phyloP scores from a whole-genome alignment of 1,140 invertebrate genomes.

The Achroia grisella region DNA sequence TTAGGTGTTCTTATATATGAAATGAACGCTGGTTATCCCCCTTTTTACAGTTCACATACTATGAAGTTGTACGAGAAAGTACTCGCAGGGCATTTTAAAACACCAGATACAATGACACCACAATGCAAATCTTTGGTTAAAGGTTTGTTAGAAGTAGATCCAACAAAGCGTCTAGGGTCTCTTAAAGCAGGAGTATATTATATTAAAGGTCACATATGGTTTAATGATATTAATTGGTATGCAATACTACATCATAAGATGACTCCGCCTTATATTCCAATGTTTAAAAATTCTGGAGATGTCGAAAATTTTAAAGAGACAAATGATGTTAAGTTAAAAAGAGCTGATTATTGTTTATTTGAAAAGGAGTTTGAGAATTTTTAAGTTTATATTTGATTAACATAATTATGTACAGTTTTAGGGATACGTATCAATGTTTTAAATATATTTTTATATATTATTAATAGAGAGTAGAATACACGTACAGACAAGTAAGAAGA shows the following conservation, averaged over 20 bases:
- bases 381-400: constrained; percentile 19
- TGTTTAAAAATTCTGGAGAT: constrained; percentile 79
- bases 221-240: constrained; percentile 86
- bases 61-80: constrained; percentile 94
- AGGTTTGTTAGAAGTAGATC: constrained; percentile 87
- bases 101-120: constrained; percentile 77
- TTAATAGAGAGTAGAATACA: too few relatives aligned
- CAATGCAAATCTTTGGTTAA: constrained; percentile 90
- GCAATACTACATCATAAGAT: constrained; percentile 86
- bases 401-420: too few relatives aligned
- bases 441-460: too few relatives aligned
- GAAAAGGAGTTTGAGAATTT: constrained; percentile 64
- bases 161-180: constrained; percentile 91
- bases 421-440: too few relatives aligned
- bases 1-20: constrained; percentile 91
- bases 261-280: constrained; percentile 84
- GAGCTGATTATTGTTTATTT: constrained; percentile 37
- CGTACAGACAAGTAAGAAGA: too few relatives aligned
- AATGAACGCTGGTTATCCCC: constrained; percentile 86
- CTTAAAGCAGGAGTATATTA: constrained; percentile 84
- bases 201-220: constrained; percentile 81
- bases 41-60: constrained; percentile 87
- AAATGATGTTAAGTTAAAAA: constrained; percentile 40
- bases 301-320: constrained; percentile 81
- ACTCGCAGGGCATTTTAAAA: constrained; percentile 80